Conservation (phyloP, 2,797 vertebrate species). For the Lutjanus argentimaculatus region DNA sequence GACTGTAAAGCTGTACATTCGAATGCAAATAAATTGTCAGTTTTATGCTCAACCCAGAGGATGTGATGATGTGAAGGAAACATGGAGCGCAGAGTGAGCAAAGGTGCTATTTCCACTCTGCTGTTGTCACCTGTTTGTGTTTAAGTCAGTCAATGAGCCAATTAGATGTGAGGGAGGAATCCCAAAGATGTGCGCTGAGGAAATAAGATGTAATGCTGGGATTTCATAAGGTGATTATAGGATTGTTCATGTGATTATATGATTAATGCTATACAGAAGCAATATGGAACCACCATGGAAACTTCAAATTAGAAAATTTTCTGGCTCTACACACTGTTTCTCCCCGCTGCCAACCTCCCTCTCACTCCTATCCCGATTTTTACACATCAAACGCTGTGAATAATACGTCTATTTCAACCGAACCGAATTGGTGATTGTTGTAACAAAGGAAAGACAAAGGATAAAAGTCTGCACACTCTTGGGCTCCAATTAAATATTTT, state of each 20-base stretch:
- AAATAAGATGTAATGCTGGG: neutral
- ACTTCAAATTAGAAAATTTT: too few relatives aligned
- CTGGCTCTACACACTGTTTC: too few relatives aligned
- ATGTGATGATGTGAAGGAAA: constrained; percentile 11
- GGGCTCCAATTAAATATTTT: too few relatives aligned
- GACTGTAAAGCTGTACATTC: constrained; percentile 24
- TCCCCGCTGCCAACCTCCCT: too few relatives aligned
- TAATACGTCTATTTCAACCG: too few relatives aligned
- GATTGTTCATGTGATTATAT: neutral
- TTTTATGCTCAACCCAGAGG: neutral
- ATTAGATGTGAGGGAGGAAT: constrained; percentile 8
- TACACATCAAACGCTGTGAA: too few relatives aligned
- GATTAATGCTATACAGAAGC: neutral
- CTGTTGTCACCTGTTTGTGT: constrained; percentile 1
- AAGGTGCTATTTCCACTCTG: constrained; percentile 2
- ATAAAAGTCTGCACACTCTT: too few relatives aligned
- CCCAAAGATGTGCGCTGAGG: neutral
- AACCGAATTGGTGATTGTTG: too few relatives aligned
- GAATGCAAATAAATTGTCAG: constrained; percentile 37
- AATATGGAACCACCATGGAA: neutral
- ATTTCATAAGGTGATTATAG: constrained; percentile 11
- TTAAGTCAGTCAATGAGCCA: neutral
- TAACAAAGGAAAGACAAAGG: too few relatives aligned
- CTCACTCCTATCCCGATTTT: too few relatives aligned
- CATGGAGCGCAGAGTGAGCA: neutral